Evolutionary conservation across 1,140 invertebrate genomes (phyloP).

Genomic region (Drosophila ananassae): DNA sequence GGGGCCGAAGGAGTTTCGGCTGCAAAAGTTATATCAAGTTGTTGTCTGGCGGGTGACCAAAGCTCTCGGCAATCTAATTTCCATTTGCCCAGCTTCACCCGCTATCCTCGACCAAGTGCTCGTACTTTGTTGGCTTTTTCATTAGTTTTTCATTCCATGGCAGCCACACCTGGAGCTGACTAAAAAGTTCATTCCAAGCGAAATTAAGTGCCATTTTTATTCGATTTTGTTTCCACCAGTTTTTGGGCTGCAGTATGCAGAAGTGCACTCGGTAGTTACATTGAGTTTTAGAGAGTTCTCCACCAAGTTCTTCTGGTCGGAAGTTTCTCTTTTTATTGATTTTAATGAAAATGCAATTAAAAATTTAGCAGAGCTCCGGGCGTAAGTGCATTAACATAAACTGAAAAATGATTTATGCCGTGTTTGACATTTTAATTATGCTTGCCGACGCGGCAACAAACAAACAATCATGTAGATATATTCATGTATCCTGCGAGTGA

Average conservation of each 20-base stretch:
- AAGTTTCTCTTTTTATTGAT: conserved; percentile 58
- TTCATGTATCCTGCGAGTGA: conserved; percentile 11
- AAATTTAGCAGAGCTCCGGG: conserved; percentile 59
- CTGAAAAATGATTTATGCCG: conserved; percentile 68
- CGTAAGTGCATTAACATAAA: conserved; percentile 68
- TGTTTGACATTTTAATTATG: conserved; percentile 72
- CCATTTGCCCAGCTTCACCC: conserved; percentile 52
- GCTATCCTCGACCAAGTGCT: not conserved
- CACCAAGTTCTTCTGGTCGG: conserved; percentile 6
- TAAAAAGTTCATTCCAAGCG: conserved; percentile 67
- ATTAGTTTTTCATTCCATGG: conserved; percentile 65
- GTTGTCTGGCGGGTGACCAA: conserved; percentile 54
- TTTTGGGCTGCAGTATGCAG: conserved; percentile 26
- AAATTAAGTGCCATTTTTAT: conserved; percentile 74
- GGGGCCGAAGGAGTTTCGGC: conserved; percentile 20
- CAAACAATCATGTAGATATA: conserved; percentile 40
- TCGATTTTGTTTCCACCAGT: conserved; percentile 33
- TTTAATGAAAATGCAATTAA: conserved; percentile 81
- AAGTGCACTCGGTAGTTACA: conserved; percentile 46
- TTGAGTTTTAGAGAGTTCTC: conserved; percentile 17
- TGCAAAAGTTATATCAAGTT: conserved; percentile 70
- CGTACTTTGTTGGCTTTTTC: conserved; percentile 59
- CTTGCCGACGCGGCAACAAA: conserved; percentile 35
- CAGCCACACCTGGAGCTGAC: conserved; percentile 53
- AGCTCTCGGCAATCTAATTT: conserved; percentile 72